Conservation (phyloP, 2,888 invertebrate species). For the Drosophila flavopinicola region DNA sequence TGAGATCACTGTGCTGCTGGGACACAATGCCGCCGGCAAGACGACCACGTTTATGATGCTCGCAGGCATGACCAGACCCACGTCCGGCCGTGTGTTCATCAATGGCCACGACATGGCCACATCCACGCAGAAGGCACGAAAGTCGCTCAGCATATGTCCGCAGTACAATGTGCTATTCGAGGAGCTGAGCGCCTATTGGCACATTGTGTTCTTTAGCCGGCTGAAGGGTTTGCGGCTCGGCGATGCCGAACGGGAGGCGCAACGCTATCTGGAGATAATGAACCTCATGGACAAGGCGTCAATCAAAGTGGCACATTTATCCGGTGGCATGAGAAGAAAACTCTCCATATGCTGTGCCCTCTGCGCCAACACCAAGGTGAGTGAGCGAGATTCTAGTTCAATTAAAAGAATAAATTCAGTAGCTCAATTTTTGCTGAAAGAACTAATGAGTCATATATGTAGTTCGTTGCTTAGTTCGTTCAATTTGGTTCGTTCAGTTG, state of each 20-base stretch:
- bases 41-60: slow-evolving; percentile 96
- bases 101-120: slow-evolving; percentile 88
- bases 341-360: slow-evolving; percentile 88
- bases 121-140: slow-evolving; percentile 86
- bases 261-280: slow-evolving; percentile 87
- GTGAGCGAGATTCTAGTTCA: too few species aligned
- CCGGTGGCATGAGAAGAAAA: slow-evolving; percentile 90
- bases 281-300: slow-evolving; percentile 87
- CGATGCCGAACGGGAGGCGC: slow-evolving; percentile 86
- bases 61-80: slow-evolving; percentile 89
- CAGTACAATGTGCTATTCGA: slow-evolving; percentile 94
- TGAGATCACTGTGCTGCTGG: slow-evolving; percentile 93
- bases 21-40: slow-evolving; percentile 93
- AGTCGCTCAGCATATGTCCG: slow-evolving; percentile 90
- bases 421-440: too few species aligned
- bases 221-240: slow-evolving; percentile 87
- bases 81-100: slow-evolving; percentile 88
- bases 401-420: too few species aligned
- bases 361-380: slow-evolving; percentile 87
- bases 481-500: too few species aligned
- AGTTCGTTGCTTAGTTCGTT: too few species aligned
- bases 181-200: slow-evolving; percentile 91
- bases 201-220: slow-evolving; percentile 91
- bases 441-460: too few species aligned
- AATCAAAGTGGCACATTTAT: slow-evolving; percentile 86